Base-by-base conservation (phyloP, 2,113 vertebrate genomes). In the Ailuropoda melanoleuca region DNA sequence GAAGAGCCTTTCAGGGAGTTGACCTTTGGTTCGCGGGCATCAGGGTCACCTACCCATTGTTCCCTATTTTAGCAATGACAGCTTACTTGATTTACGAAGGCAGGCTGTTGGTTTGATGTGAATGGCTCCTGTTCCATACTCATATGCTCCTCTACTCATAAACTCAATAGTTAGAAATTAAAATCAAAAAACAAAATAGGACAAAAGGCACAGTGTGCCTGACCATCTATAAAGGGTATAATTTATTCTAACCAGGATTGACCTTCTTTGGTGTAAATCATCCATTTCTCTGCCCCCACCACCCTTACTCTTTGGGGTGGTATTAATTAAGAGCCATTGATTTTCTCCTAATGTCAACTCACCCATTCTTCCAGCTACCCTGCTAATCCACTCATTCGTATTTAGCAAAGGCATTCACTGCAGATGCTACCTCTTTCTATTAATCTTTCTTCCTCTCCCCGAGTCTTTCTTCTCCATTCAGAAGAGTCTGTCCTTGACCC, bases 401-500 rank as follows among this genome's bases (percentile, higher is more conserved):
- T 37, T 55, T 80, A 81, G 74, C 12, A n/a, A 23, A 50, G 68
- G 75, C 55, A 50, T 95, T 97, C 83, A 84, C 81, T 84, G 39
- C 29, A 77, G 50, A 66, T 48, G 24, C 31, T 72, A 6, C n/a
- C 93, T 39, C 17, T 86, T 87, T 88, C 43, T 96, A 78, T 64
- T 77, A 80, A 55, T 77, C 13, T 84, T 68, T 64, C 46, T 89
- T 86, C 89, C 89, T 95, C 60, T 94, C 55, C n/a, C 60, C 56
- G 84, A 48, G 58, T 89, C 60, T 91, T 92, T 56, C 56, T 68
- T 31, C 83, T 80, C 92, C 64, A 94, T 96, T 97, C 56, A 94
- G n/a, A 95, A 83, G 66, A 91, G 62, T 80, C 84, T 96, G 90
- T 95, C 98, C 97, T 98, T 96, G 97, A 98, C 95, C 89, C 75